These are phyloP conservation scores for Rhingia rostrata DNA, from an alignment of 2,888 invertebrate genomes.

Conservation along the genomic window DNA sequence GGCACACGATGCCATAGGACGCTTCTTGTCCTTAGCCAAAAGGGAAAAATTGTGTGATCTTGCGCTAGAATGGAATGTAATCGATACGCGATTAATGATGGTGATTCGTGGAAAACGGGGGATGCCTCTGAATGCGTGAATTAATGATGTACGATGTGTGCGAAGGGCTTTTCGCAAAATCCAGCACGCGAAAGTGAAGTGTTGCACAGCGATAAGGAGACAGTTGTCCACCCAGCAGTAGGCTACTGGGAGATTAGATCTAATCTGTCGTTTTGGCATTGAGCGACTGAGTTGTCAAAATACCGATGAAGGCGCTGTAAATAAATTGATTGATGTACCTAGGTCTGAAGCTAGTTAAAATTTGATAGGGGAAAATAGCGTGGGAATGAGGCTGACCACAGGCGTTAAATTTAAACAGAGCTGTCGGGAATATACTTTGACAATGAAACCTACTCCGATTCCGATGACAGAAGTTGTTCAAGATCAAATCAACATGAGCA, in stretches of 20 bases:
- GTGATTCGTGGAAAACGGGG: slow-evolving; percentile 64
- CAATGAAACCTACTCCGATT: no score
- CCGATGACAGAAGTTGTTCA: no score
- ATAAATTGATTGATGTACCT: not conserved
- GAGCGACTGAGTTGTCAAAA: slow-evolving; percentile 47
- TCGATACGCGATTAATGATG: slow-evolving; percentile 71
- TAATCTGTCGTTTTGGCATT: slow-evolving; percentile 14
- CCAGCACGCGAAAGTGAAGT: slow-evolving; percentile 39
- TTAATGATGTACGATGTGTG: slow-evolving; percentile 58
- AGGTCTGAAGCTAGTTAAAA: not conserved
- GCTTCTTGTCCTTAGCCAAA: slow-evolving; percentile 12
- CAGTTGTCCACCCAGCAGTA: slow-evolving; percentile 10
- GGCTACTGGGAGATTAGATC: slow-evolving; percentile 44
- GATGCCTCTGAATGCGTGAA: slow-evolving; percentile 46
- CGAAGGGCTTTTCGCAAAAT: slow-evolving; percentile 7
- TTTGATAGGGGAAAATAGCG: not conserved
- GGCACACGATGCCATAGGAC: slow-evolving; percentile 57
- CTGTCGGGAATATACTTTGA: no score
- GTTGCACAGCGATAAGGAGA: slow-evolving; percentile 2
- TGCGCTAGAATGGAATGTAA: slow-evolving; percentile 65
- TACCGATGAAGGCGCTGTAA: slow-evolving; percentile 24
- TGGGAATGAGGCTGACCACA: not conserved
- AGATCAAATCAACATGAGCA: no score
- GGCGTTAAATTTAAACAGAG: not conserved
- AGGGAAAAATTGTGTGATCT: slow-evolving; percentile 50